A percentile compares a stretch with the other conserved stretches of the same genome.
phyloP scores from a whole-genome alignment of 2,888 invertebrate species.

The Cephalotes varians region DNA sequence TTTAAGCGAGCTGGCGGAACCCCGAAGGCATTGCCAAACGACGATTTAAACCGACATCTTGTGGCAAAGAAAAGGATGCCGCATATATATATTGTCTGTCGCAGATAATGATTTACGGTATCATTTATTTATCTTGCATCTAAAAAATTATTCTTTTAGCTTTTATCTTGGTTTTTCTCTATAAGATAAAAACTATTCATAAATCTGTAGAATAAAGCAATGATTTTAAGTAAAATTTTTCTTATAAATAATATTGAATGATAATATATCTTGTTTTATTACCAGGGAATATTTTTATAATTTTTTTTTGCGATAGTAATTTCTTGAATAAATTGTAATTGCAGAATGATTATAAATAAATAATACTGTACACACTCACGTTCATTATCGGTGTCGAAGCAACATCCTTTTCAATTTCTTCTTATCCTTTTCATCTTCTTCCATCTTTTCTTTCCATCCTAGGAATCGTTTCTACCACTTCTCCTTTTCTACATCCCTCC shows the following conservation, averaged over 20 bases:
- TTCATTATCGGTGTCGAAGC: constrained; percentile 35
- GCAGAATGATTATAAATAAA: background rate
- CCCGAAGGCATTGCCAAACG: constrained; percentile 73
- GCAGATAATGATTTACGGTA: constrained; percentile 45
- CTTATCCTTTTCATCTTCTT: background rate
- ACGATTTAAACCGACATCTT: constrained; percentile 72
- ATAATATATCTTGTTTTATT: background rate
- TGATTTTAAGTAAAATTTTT: background rate
- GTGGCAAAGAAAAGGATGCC: constrained; percentile 45
- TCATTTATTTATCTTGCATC: constrained; percentile 49
- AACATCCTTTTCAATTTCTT: constrained; percentile 29
- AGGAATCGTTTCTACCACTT: constrained; percentile 28
- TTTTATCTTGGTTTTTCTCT: background rate
- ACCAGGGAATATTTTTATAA: background rate
- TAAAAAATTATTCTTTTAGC: background rate
- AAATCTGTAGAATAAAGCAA: background rate
- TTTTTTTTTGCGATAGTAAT: background rate
- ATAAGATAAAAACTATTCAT: background rate
- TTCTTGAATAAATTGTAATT: background rate
- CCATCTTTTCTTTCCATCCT: constrained; percentile 20
- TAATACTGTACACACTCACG: constrained; percentile 56
- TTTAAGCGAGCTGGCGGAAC: constrained; percentile 70
- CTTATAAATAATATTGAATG: background rate
- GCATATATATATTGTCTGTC: constrained; percentile 49
- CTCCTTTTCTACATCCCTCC: constrained; percentile 49